Evolutionary conservation across 2,113 vertebrate genomes (phyloP).

Genomic region (Rhinolophus ferrumequinum): DNA sequence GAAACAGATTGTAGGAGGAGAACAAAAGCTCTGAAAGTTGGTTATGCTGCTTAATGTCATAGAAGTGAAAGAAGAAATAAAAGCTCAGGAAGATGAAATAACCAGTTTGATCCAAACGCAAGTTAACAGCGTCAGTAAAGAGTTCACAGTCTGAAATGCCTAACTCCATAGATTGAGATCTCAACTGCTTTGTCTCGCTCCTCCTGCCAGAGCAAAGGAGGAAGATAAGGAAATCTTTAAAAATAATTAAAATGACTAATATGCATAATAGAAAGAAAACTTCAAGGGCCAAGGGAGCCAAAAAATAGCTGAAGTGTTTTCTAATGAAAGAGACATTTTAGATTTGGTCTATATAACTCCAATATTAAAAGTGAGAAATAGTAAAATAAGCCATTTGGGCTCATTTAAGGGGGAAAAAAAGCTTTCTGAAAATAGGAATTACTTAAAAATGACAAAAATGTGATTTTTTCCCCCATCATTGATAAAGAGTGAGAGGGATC

Average conservation of each 20-base stretch:
- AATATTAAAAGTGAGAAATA: background rate
- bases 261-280: background rate
- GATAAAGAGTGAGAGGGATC: background rate
- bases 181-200: background rate
- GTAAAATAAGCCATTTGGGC: background rate
- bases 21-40: background rate
- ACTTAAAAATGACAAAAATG: background rate
- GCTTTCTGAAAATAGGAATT: background rate
- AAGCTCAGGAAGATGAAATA: background rate
- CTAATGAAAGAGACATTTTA: background rate
- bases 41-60: background rate
- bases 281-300: background rate
- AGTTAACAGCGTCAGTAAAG: background rate
- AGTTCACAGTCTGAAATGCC: background rate
- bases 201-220: background rate
- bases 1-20: background rate
- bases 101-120: slow-evolving; percentile 8
- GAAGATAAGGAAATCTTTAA: background rate
- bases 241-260: background rate
- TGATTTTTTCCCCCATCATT: background rate
- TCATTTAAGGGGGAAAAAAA: background rate
- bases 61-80: slow-evolving; percentile 7
- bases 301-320: background rate
- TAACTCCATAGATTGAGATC: background rate
- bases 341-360: background rate